Percentiles rank a stretch among this genome's conserved stretches.
Evolutionary conservation across 2,888 invertebrate genomes (phyloP).

Genomic region (Tortrix viridana): DNA sequence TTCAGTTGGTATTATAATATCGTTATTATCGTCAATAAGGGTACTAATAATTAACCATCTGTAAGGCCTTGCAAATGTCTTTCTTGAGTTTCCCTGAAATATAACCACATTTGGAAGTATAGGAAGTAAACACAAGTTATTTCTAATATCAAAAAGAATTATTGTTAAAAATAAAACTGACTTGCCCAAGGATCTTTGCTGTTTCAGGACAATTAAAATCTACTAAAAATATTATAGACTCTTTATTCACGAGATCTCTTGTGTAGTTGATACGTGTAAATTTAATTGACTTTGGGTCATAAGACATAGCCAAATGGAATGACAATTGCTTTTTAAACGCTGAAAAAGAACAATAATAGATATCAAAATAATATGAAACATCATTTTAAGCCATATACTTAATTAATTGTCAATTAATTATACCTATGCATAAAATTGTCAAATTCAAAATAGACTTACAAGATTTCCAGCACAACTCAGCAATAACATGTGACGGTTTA

Average conservation of each 20-base stretch:
- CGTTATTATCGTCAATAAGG: slow-evolving; percentile 31
- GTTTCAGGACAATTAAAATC: slow-evolving; percentile 50
- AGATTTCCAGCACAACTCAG: slow-evolving; percentile 57
- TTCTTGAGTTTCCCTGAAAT: slow-evolving; percentile 51
- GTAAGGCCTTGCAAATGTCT: slow-evolving; percentile 54
- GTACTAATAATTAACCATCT: slow-evolving; percentile 62
- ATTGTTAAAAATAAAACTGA: neutral
- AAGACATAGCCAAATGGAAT: slow-evolving; percentile 40
- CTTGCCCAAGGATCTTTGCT: slow-evolving; percentile 50
- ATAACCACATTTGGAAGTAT: slow-evolving; percentile 2
- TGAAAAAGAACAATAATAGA: slow-evolving; percentile 19
- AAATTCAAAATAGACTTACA: slow-evolving; percentile 49
- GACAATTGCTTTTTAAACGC: slow-evolving; percentile 48
- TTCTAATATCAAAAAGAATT: too few relatives aligned
- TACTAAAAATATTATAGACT: slow-evolving; percentile 46
- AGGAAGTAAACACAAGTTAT: too few relatives aligned
- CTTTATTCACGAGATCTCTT: slow-evolving; percentile 36
- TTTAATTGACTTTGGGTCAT: slow-evolving; percentile 45
- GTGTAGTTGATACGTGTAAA: slow-evolving; percentile 44
- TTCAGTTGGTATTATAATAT: slow-evolving; percentile 38
- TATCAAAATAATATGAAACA: neutral
- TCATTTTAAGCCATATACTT: slow-evolving; percentile 21
- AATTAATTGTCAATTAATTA: slow-evolving; percentile 4
- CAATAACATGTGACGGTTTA: slow-evolving; percentile 55
- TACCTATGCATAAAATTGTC: neutral